These are phyloP conservation scores for Chrysoperla carnea DNA, from an alignment of 1,140 invertebrate species.

Conservation along the genomic window DNA sequence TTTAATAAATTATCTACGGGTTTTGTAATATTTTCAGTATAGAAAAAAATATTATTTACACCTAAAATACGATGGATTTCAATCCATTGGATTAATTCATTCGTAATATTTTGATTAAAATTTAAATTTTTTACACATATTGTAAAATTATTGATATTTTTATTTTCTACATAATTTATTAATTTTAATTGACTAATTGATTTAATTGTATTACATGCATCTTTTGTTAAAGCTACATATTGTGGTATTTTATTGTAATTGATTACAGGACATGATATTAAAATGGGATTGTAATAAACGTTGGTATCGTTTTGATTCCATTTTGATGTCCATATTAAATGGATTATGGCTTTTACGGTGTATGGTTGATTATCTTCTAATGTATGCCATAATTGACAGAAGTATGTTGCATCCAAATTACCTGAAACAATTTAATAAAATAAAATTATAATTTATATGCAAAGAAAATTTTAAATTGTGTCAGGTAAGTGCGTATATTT, in stretches of 20 bases:
- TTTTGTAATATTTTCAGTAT: slow-evolving; percentile 35
- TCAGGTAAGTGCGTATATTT: too few species aligned
- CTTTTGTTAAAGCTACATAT: slow-evolving; percentile 1
- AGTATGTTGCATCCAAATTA: too few species aligned
- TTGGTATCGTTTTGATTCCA: slow-evolving; percentile 12
- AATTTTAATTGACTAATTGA: slow-evolving; percentile 3
- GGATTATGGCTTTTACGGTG: slow-evolving; percentile 10
- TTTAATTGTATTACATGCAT: slow-evolving; percentile 2
- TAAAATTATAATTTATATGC: too few species aligned
- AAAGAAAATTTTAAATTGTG: too few species aligned
- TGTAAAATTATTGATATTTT: slow-evolving; percentile 29
- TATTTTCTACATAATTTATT: background rate
- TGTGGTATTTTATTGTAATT: background rate
- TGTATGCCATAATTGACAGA: too few species aligned
- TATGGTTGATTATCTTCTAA: slow-evolving; percentile 5
- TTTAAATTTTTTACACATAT: slow-evolving; percentile 53
- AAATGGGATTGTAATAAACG: slow-evolving; percentile 11
- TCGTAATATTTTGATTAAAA: slow-evolving; percentile 40
- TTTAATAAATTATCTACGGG: slow-evolving; percentile 31
- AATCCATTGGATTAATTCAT: slow-evolving; percentile 45
- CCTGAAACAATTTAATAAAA: too few species aligned
- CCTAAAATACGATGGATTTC: slow-evolving; percentile 45
- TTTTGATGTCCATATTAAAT: slow-evolving; percentile 12
- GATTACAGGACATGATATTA: slow-evolving; percentile 14
- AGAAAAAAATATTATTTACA: slow-evolving; percentile 42